A percentile compares a stretch with the other conserved stretches of the same genome.
These are phyloP conservation scores for Apogon hyalosoma DNA, from an alignment of 2,797 vertebrate genomes.

Conservation along the genomic window DNA sequence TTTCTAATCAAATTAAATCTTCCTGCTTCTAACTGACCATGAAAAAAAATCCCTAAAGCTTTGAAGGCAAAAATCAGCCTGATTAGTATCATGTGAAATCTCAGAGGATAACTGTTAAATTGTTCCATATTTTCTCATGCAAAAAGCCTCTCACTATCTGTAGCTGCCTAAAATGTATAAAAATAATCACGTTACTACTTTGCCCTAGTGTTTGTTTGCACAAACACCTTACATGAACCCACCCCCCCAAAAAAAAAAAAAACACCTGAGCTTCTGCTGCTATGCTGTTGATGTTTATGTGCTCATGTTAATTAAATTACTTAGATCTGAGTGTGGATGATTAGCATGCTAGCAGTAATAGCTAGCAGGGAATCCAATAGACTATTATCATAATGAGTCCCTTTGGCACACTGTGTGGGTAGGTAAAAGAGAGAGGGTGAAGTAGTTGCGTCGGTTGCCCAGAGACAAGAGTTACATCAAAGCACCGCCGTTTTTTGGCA, in stretches of 20 bases:
- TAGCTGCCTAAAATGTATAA: slow-evolving; percentile 15
- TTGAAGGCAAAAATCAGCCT: slow-evolving; percentile 13
- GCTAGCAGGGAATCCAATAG: slow-evolving; percentile 74
- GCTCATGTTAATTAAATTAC: slow-evolving; percentile 75
- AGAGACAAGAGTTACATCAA: slow-evolving; percentile 50
- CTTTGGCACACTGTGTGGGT: slow-evolving; percentile 49
- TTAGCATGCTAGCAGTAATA: slow-evolving; percentile 75
- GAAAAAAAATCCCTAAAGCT: slow-evolving; percentile 20
- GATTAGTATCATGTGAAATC: background rate
- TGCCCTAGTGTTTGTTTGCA: slow-evolving; percentile 35
- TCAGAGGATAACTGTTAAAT: slow-evolving; percentile 15
- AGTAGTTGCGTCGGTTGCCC: slow-evolving; percentile 25
- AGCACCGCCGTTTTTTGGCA: slow-evolving; percentile 44
- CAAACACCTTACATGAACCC: slow-evolving; percentile 36
- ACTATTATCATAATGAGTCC: slow-evolving; percentile 77
- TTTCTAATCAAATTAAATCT: too few species aligned
- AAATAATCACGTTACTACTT: slow-evolving; percentile 35
- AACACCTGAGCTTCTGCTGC: slow-evolving; percentile 30
- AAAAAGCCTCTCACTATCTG: slow-evolving; percentile 7
- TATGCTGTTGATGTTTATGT: slow-evolving; percentile 61
- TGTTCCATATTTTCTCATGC: slow-evolving; percentile 13
- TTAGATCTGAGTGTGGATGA: slow-evolving; percentile 64
- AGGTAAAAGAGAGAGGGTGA: slow-evolving; percentile 21
- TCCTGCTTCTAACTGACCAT: slow-evolving; percentile 1
- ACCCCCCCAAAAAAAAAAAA: background rate